These are phyloP conservation scores for Brenthis ino DNA, from an alignment of 2,888 invertebrate genomes.

Conservation along the genomic window DNA sequence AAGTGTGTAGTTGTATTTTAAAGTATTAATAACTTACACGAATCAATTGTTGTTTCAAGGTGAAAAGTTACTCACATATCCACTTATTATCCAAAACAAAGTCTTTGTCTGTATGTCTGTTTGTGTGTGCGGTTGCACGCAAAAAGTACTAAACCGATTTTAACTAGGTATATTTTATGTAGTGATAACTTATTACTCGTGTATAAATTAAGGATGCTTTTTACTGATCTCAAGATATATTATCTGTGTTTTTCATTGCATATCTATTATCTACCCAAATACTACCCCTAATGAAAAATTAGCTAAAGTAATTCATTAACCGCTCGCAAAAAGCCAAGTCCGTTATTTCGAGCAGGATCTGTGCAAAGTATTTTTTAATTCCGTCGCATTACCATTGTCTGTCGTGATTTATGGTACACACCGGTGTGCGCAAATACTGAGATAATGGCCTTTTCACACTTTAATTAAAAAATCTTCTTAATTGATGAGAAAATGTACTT, in stretches of 20 bases:
- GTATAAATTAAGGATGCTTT: too few species aligned
- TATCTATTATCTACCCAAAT: slow-evolving; percentile 41
- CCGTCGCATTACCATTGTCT: slow-evolving; percentile 77
- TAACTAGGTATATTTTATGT: too few species aligned
- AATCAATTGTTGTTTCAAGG: too few species aligned
- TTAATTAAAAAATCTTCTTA: slow-evolving; percentile 64
- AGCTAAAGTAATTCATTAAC: slow-evolving; percentile 80
- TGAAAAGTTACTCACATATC: too few species aligned
- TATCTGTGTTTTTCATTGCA: not conserved
- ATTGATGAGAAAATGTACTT: slow-evolving; percentile 57
- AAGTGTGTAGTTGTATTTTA: too few species aligned
- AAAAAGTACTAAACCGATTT: too few species aligned
- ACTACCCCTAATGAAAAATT: slow-evolving; percentile 64
- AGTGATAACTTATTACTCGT: too few species aligned
- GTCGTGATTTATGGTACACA: slow-evolving; percentile 67
- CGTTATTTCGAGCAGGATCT: slow-evolving; percentile 69
- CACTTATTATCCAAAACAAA: too few species aligned
- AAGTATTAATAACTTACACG: too few species aligned
- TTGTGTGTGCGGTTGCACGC: too few species aligned
- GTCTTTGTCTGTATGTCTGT: too few species aligned
- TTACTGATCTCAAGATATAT: too few species aligned
- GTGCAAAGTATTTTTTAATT: slow-evolving; percentile 77
- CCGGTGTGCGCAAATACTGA: slow-evolving; percentile 60
- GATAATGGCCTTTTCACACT: slow-evolving; percentile 77
- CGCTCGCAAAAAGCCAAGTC: slow-evolving; percentile 74